Evolutionary conservation across 2,888 invertebrate species (phyloP), one percentile per base, ranked within the genome.

Genomic region (Elgonia sp.): DNA sequence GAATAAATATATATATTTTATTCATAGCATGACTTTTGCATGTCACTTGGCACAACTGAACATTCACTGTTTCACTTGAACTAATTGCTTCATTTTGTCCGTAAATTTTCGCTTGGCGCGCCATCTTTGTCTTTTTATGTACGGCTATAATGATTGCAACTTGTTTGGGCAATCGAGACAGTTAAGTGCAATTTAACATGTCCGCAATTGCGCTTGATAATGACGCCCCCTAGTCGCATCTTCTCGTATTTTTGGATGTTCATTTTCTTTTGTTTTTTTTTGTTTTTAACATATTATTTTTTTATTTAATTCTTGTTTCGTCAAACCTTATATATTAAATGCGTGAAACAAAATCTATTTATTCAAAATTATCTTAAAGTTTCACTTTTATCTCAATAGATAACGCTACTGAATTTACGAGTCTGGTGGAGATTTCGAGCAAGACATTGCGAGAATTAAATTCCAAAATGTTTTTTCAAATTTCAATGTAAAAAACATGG

Each of bases 51-150:
- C n/a, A n/a, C 53, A n/a, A 53, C 18, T 40, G 39, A 18, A 16
- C 42, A 62, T 20, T 75, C n/a, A 29, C 20, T 29, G 37, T 18
- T 69, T 60, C 79, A 80, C 50, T 79, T 55, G 37, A 16, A 67
- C 55, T 69, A 69, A 67, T 72, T 37, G 82, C 65, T 73, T 73
- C 53, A 70, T 37, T 73, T 73, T 73, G 73, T 82, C 72, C 72
- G 72, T 72, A 72, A 70, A 70, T 72, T 77, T 53, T 73, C 57
- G 81, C 72, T 73, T 73, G 29, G 65, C 21, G 73, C 40, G 65
- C 73, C 73, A 82, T 73, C 65, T 65, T 63, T 73, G 29, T 81
- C 29, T 55, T 29, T n/a, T 0, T 69, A 16, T 42, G 5, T 18
- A 53, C 20, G 21, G 62, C 53, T 72, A 37, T 3, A n/a, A 46